These are phyloP conservation scores for Gerris buenoi DNA, from an alignment of 1,140 invertebrate genomes.

Conservation along the genomic window DNA sequence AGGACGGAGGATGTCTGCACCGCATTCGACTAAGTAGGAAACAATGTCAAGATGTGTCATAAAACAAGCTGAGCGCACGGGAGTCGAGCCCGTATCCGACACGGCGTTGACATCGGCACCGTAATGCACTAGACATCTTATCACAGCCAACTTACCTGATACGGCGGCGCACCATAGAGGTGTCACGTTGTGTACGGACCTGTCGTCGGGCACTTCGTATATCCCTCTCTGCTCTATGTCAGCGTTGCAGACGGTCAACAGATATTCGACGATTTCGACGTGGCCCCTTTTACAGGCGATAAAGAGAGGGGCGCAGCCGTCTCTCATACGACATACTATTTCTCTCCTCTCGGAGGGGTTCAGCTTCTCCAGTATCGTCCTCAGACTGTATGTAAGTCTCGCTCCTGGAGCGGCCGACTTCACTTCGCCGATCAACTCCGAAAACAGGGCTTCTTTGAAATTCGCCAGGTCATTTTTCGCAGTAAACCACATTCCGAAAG, in stretches of 20 bases:
- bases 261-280: slow-evolving; percentile 74
- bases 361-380: slow-evolving; percentile 46
- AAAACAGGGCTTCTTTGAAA: slow-evolving; percentile 43
- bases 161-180: slow-evolving; percentile 88
- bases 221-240: slow-evolving; percentile 71
- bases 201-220: slow-evolving; percentile 53
- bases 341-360: slow-evolving; percentile 39
- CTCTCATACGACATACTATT: slow-evolving; percentile 45
- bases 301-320: slow-evolving; percentile 75
- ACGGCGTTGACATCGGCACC: slow-evolving; percentile 69
- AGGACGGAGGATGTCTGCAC: slow-evolving; percentile 68
- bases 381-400: slow-evolving; percentile 43
- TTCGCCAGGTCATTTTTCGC: slow-evolving; percentile 32
- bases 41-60: slow-evolving; percentile 76
- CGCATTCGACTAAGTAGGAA: slow-evolving; percentile 57
- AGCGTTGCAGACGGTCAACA: slow-evolving; percentile 63
- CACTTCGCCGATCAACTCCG: slow-evolving; percentile 51
- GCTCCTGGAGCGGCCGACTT: slow-evolving; percentile 50
- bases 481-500: slow-evolving; percentile 17
- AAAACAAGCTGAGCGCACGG: slow-evolving; percentile 78
- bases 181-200: slow-evolving; percentile 64
- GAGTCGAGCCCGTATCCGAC: slow-evolving; percentile 78
- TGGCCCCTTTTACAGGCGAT: slow-evolving; percentile 70
- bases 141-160: slow-evolving; percentile 61
- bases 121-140: slow-evolving; percentile 59